Base-by-base conservation (phyloP, 2,888 invertebrate genomes). In the Leptura quadrifasciata region DNA sequence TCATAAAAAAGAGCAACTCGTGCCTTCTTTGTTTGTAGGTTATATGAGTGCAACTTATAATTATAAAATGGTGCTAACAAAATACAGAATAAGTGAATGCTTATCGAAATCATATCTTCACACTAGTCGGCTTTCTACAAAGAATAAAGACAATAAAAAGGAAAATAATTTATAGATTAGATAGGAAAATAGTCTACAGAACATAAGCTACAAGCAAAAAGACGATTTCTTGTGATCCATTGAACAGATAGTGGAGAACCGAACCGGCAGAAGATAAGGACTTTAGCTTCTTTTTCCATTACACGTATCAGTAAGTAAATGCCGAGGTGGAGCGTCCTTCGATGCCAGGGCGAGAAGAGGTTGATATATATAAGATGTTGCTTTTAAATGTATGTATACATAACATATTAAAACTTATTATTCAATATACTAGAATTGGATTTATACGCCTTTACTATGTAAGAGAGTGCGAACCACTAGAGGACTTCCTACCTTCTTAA, bases 191-290 rank as follows among this genome's bases (percentile, higher is more conserved):
- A 75, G 76, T 78, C 75, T 76, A 61, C 71, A 18, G 57, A 61
- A 52, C 60, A 58, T 60, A 69, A 58, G 69, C 69, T 69, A 58
- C 69, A 65, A 55, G 60, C 47, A 80, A 79, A 79, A 76, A 6
- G 79, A 75, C 77, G 78, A 80, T 81, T 78, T 68, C 77, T 79
- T 77, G 77, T 82, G 83, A 83, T 83, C 83, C 81, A 83, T 83
- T 82, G 82, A 79, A 75, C 78, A 81, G 83, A 83, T 83, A 80
- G 75, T 54, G 69, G 69, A 47, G 77, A 77, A 77, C 65, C 76
- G 78, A 78, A 75, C 78, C 60, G 74, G 76, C 74, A 64, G 70
- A 65, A 77, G 79, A 79, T 79, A 79, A 81, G 78, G 72, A 63
- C 24, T 63, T 60, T 52, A 63, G 63, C 61, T 60, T 63, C 69